Evolutionary conservation across 2,113 vertebrate species (phyloP).

Genomic region (Dromaius novaehollandiae): DNA sequence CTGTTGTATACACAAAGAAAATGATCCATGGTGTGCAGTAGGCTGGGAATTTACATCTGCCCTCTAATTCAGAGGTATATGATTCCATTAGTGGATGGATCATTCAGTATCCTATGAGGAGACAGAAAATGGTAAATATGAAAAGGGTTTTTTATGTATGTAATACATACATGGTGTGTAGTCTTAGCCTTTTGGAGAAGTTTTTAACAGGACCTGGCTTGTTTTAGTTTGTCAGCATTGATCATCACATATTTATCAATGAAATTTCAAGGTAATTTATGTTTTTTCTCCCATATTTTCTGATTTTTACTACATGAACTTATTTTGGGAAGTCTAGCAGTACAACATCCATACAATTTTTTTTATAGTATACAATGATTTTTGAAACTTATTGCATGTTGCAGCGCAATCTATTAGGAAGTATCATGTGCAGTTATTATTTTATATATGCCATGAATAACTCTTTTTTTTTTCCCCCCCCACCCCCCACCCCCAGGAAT

Average conservation of each 20-base stretch:
- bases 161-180: neutral
- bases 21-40: neutral
- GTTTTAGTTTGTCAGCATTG: neutral
- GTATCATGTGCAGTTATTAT: neutral
- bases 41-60: neutral
- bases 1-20: neutral
- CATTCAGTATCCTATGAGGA: neutral
- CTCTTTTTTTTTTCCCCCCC: neutral
- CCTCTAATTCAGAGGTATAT: neutral
- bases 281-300: neutral
- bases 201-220: neutral
- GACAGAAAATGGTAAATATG: neutral
- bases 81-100: neutral
- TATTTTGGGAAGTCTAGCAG: neutral
- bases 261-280: neutral
- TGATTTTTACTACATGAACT: neutral
- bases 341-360: neutral
- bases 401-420: neutral
- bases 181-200: neutral
- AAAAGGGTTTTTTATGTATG: neutral
- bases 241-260: neutral
- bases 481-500: conserved; percentile 87
- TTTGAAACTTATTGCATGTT: neutral
- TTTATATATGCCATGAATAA: neutral
- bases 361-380: neutral